Evolutionary conservation across 1,140 invertebrate genomes (phyloP), one percentile per base, ranked within the genome.

Genomic region (Euwallacea fornicatus): DNA sequence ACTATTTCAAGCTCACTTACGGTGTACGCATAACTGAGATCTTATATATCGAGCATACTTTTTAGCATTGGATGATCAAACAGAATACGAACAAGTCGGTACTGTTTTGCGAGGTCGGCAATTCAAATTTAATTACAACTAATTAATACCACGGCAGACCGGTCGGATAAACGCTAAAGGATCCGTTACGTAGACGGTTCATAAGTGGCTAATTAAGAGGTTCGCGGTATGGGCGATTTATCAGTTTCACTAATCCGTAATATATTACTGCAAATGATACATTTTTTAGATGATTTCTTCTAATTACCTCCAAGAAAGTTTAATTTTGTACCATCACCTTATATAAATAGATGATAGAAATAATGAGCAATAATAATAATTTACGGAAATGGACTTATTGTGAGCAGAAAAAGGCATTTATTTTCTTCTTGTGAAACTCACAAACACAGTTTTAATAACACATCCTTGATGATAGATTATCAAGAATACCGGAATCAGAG

Each of bases 51-150:
- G 13, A 11, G 42, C 33, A 42, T 8, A 42, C 42, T 56, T 56
- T 56, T 56, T 9, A 56, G 15, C 33, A 21, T 56, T 41, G 58
- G 58, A n/a, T 42, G 58, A 60, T 11, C n/a, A 41, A 60, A 42
- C 58, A 42, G 10, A 60, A 41, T 50, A 13, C 9, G n/a, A 7
- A 60, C 21, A 15, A 56, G 54, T 13, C 10, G 11, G 42, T 60
- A 60, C 58, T 60, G 58, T 60, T 50, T 13, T 11, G 46, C 46
- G 13, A 50, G 9, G 46, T 60, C 58, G 10, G 58, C 33, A 8
- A 42, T 60, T 60, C 58, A 42, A 60, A 60, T 41, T 60, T 60
- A 60, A 60, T 60, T 60, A 60, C 41, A 42, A 60, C 15, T 42
- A 60, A 60, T 60, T 60, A 60, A 60, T 60, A 41, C 33, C 42